A percentile compares a stretch with the other conserved stretches of the same genome.
phyloP scores from a whole-genome alignment of 2,888 invertebrate genomes.

The Drosophila greeni region DNA sequence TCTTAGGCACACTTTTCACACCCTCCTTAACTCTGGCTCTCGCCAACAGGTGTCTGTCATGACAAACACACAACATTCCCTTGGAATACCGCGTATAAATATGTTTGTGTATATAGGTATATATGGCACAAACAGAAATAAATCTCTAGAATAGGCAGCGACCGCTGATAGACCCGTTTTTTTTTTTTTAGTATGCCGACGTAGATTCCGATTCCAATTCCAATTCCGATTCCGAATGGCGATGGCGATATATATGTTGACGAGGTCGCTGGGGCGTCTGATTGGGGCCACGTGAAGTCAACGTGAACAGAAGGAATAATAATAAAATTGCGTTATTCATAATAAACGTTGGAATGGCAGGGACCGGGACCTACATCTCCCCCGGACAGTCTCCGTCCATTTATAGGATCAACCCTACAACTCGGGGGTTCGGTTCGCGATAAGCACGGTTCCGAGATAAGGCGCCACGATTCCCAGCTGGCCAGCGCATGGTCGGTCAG shows the following conservation, averaged over 20 bases:
- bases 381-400: slow-evolving; percentile 32
- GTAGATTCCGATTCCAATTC: slow-evolving; percentile 39
- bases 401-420: slow-evolving; percentile 40
- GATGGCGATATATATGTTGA: slow-evolving; percentile 28
- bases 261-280: slow-evolving; percentile 54
- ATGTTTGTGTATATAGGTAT: slow-evolving; percentile 5
- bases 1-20: slow-evolving; percentile 27
- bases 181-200: slow-evolving; percentile 33
- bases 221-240: slow-evolving; percentile 27
- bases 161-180: slow-evolving; percentile 45
- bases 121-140: slow-evolving; percentile 53
- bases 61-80: slow-evolving; percentile 20
- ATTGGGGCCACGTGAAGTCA: slow-evolving; percentile 65
- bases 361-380: slow-evolving; percentile 23
- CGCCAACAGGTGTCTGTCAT: slow-evolving; percentile 26
- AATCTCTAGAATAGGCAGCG: slow-evolving; percentile 38
- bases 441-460: slow-evolving; percentile 29
- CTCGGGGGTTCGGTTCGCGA: slow-evolving; percentile 25
- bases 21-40: slow-evolving; percentile 8
- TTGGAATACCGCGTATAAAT: slow-evolving; percentile 32
- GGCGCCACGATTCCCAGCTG: slow-evolving; percentile 37
- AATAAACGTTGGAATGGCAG: slow-evolving; percentile 33
- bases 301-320: slow-evolving; percentile 59
- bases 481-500: slow-evolving; percentile 28
- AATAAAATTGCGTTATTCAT: slow-evolving; percentile 29